Evolutionary conservation across 2,797 vertebrate species (phyloP).

Genomic region (Clarias fuscus): DNA sequence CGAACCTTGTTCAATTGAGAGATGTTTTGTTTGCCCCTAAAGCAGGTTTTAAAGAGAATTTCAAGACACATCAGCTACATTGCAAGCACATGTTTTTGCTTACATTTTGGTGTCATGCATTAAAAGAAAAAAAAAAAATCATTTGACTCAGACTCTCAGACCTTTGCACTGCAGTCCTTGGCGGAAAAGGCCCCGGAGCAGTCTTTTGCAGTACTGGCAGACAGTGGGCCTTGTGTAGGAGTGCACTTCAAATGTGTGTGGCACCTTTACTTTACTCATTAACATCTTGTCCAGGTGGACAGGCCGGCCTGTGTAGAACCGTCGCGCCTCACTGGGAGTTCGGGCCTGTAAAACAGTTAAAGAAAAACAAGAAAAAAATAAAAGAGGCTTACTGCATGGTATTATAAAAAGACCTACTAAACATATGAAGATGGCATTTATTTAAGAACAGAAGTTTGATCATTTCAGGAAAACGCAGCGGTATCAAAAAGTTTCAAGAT

Average conservation of each 20-base stretch:
- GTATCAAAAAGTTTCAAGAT: too few species aligned
- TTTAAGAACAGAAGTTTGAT: not conserved
- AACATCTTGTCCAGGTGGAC: slow-evolving; percentile 90
- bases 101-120: not conserved
- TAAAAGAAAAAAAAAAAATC: not conserved
- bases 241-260: slow-evolving; percentile 90
- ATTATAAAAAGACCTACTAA: not conserved
- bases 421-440: not conserved
- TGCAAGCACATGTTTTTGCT: too few species aligned
- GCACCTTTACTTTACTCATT: slow-evolving; percentile 90
- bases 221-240: slow-evolving; percentile 91
- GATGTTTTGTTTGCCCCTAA: not conserved
- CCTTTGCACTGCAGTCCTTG: slow-evolving; percentile 95
- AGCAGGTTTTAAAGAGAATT: not conserved
- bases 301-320: slow-evolving; percentile 85
- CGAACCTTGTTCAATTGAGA: not conserved
- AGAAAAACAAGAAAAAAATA: slow-evolving; percentile 8
- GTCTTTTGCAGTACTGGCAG: slow-evolving; percentile 91
- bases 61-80: not conserved
- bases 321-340: slow-evolving; percentile 75
- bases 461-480: not conserved
- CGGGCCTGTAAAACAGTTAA: slow-evolving; percentile 64
- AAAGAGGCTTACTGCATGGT: not conserved
- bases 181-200: slow-evolving; percentile 88
- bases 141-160: slow-evolving; percentile 54